Percentiles rank a stretch among this genome's conserved stretches.
Conservation (phyloP, 2,113 vertebrate species). For the Sorex araneus region DNA sequence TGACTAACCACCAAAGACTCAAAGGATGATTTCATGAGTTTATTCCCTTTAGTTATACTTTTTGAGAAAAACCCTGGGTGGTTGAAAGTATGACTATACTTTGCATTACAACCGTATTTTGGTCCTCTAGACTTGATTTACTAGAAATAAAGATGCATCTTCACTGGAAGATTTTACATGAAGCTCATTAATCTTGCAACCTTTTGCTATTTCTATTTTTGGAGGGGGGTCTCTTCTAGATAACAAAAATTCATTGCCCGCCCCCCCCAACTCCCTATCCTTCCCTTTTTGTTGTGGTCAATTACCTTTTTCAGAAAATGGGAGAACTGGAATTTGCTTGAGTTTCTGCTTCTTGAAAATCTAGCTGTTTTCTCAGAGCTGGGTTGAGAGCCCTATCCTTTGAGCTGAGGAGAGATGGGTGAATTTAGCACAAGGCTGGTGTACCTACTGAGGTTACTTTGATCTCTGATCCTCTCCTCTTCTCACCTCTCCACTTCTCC, state of each 20-base stretch:
- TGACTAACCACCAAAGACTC: background rate
- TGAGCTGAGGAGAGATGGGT: background rate
- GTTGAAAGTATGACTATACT: background rate
- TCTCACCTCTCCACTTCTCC: background rate
- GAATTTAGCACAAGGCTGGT: background rate
- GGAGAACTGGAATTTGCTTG: background rate
- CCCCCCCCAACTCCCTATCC: too few species aligned
- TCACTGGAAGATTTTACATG: conserved; percentile 40
- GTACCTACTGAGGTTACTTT: background rate
- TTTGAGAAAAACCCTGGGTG: background rate
- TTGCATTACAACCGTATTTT: background rate
- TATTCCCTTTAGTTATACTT: background rate
- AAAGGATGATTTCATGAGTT: conserved; percentile 35
- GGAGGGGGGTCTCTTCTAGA: conserved; percentile 4
- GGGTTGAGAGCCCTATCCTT: background rate
- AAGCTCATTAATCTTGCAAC: conserved; percentile 39
- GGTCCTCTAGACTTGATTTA: conserved; percentile 26
- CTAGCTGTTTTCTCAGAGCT: background rate
- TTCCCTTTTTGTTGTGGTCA: background rate
- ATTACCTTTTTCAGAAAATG: conserved; percentile 36
- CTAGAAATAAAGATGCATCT: conserved; percentile 30
- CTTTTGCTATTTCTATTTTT: conserved; percentile 38
- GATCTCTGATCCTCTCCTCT: background rate
- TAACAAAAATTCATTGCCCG: background rate
- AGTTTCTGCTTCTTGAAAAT: conserved; percentile 38